Evolutionary conservation across 2,888 invertebrate species (phyloP).

Genomic region (Ennomos erosarius): DNA sequence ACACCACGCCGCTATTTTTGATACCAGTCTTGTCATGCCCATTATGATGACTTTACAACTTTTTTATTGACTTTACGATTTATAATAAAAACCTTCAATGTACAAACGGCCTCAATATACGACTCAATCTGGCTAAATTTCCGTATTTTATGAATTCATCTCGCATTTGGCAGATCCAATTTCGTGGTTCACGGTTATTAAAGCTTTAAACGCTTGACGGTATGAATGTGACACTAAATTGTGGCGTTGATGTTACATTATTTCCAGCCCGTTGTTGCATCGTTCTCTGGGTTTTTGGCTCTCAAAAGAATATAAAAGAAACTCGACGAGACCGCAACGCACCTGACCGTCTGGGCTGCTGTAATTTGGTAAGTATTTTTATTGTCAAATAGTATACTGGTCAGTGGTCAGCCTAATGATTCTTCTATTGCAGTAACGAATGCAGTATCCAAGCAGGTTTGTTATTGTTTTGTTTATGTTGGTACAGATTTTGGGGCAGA

Average conservation of each 20-base stretch:
- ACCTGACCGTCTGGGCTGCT: conserved; percentile 31
- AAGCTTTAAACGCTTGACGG: background rate
- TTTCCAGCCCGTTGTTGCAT: conserved; percentile 1
- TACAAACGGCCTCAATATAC: conserved; percentile 30
- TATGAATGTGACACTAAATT: conserved; percentile 1
- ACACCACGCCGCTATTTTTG: conserved; percentile 69
- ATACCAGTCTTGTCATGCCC: conserved; percentile 49
- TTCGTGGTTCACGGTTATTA: conserved; percentile 7
- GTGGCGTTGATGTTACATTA: background rate
- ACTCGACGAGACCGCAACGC: conserved; percentile 33
- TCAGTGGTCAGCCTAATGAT: background rate
- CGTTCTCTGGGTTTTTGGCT: conserved; percentile 1
- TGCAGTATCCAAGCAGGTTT: too few species aligned
- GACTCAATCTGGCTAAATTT: conserved; percentile 24
- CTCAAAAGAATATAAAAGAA: conserved; percentile 8
- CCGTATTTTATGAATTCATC: conserved; percentile 33
- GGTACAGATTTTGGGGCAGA: too few species aligned
- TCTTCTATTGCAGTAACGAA: too few species aligned
- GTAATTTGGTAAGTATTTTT: conserved; percentile 36
- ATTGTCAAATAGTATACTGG: conserved; percentile 24
- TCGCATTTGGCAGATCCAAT: conserved; percentile 8
- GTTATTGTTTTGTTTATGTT: too few species aligned
- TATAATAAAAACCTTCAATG: conserved; percentile 45
- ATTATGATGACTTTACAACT: conserved; percentile 51
- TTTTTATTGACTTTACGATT: conserved; percentile 50